Evolutionary conservation across 2,888 invertebrate species (phyloP), one percentile per base, ranked within the genome.

Genomic region (Acleris laterana): DNA sequence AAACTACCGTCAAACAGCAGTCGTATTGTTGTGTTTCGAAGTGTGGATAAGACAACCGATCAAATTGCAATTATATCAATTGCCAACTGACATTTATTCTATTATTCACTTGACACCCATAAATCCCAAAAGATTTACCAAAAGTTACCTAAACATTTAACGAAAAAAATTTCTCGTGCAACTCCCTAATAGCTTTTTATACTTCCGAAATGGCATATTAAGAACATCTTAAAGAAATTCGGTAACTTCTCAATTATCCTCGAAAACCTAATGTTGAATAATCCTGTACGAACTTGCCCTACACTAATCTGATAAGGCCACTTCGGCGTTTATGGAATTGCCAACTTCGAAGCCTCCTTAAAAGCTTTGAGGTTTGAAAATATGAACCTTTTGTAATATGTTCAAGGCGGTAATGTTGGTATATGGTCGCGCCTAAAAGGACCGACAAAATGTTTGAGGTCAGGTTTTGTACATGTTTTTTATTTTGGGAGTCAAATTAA

Each of bases 161-260:
- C 11, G 52, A 17, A 17, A 32, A 32, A 17, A 53, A 32, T 32
- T 1, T 17, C 3, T 16, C 13, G n/a, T 9, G 38, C 2, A 13
- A 38, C 4, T 38, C 38, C 13, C 13, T 38, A 38, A 42, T 32
- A 55, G 38, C 55, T 17, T n/a, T 22, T 42, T 28, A 11, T 22
- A 22, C 42, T 38, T 19, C 9, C 38, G n/a, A 5, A 56, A 42
- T 19, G 6, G 44, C 44, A 44, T 38, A 19, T 19, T 19, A 32
- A 56, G 32, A 56, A 22, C 20, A 7, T n/a, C 42, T 44, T 44
- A 44, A 38, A 42, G 44, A 9, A 55, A 44, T 56, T 20, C 56
- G 9, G 13, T 4, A 56, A 56, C 56, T 56, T 56, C 16, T 19
- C n/a, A 42, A 56, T 56, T 56, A 44, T 19, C n/a, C 53, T 32